These are phyloP conservation scores for Deilephila porcellus DNA, from an alignment of 2,888 invertebrate species.

Conservation along the genomic window DNA sequence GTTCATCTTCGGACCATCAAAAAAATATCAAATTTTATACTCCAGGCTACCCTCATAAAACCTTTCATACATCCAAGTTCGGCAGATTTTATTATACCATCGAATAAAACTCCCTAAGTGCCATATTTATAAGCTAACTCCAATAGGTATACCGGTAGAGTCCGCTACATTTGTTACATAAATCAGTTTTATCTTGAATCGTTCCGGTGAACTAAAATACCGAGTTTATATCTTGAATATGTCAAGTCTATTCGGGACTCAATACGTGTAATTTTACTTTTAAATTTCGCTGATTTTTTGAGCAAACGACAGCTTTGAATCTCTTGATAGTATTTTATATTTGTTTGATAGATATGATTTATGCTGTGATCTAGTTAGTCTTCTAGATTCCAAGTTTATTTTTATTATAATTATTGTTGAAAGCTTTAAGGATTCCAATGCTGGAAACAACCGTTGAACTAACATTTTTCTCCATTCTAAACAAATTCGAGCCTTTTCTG, in stretches of 20 bases:
- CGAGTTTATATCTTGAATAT: neutral
- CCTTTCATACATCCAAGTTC: neutral
- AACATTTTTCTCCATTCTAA: too few species aligned
- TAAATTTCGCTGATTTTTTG: too few species aligned
- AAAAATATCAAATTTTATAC: slow-evolving; percentile 19
- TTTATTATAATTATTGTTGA: too few species aligned
- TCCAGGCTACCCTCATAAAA: slow-evolving; percentile 5
- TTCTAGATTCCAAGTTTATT: too few species aligned
- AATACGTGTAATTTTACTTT: neutral
- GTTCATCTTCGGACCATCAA: slow-evolving; percentile 8
- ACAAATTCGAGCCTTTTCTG: too few species aligned
- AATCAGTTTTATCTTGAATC: slow-evolving; percentile 7
- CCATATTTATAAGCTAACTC: slow-evolving; percentile 16
- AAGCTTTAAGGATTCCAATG: too few species aligned
- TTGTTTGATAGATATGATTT: too few species aligned
- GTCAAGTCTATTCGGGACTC: neutral
- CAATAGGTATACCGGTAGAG: neutral
- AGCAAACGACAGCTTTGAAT: too few species aligned
- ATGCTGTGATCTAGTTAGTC: too few species aligned
- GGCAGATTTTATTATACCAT: slow-evolving; percentile 3
- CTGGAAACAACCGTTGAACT: too few species aligned
- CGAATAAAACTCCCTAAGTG: slow-evolving; percentile 6
- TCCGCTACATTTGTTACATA: neutral
- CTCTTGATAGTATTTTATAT: too few species aligned
- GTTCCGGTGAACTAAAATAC: neutral